Percentiles rank a stretch among this genome's conserved stretches.
Evolutionary conservation across 2,888 invertebrate species (phyloP).

Genomic region (Caenorhabditis macrosperma): DNA sequence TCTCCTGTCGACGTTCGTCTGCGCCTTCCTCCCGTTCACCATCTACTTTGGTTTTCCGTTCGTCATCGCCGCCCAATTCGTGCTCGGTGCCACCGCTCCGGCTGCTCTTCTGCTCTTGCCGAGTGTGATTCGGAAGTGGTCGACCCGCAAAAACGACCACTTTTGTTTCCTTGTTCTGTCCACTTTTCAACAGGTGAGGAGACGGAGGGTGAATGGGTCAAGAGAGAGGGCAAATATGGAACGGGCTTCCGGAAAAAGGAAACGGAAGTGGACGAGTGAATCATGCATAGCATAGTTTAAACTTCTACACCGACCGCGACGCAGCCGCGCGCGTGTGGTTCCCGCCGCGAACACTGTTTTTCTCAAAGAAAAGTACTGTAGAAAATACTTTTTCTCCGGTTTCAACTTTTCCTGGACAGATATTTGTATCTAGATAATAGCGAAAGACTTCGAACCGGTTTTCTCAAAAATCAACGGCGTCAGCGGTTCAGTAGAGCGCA

Average conservation of each 20-base stretch:
- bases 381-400: too few species aligned
- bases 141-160: slow-evolving; percentile 54
- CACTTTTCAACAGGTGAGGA: slow-evolving; percentile 53
- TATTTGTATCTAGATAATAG: too few species aligned
- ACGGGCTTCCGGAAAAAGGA: neutral
- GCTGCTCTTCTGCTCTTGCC: slow-evolving; percentile 52
- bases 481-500: too few species aligned
- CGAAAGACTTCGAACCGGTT: too few species aligned
- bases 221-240: slow-evolving; percentile 8
- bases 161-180: slow-evolving; percentile 44
- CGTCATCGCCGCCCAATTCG: slow-evolving; percentile 22
- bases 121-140: slow-evolving; percentile 61
- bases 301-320: too few species aligned
- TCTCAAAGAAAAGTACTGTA: too few species aligned
- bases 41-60: slow-evolving; percentile 39
- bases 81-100: slow-evolving; percentile 46
- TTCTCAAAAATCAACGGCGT: too few species aligned
- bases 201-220: slow-evolving; percentile 28
- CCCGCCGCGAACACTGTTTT: too few species aligned
- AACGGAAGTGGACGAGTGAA: neutral
- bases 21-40: slow-evolving; percentile 47
- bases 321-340: too few species aligned
- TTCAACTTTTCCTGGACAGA: too few species aligned
- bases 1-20: slow-evolving; percentile 40
- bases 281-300: too few species aligned